phyloP scores from a whole-genome alignment of 2,113 vertebrate genomes.

The Felis catus region DNA sequence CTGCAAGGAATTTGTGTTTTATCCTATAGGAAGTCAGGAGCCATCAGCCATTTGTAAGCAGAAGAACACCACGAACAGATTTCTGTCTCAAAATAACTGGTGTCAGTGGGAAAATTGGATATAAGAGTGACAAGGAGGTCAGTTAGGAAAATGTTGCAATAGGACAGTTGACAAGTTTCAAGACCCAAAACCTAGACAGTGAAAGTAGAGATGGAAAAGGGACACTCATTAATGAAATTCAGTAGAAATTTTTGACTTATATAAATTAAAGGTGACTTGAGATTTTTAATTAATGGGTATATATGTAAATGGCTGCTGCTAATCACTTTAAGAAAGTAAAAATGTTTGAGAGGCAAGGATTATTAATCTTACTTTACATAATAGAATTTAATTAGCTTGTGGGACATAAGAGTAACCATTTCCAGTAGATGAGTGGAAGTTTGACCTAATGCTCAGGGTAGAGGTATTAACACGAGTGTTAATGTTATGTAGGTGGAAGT shows the following conservation, averaged over 20 bases:
- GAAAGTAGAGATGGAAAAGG: background rate
- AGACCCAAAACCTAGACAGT: background rate
- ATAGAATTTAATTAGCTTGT: background rate
- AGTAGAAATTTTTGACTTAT: background rate
- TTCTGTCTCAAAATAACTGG: background rate
- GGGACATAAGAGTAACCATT: background rate
- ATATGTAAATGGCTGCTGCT: background rate
- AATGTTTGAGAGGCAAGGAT: background rate
- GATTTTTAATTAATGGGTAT: background rate
- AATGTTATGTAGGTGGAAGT: background rate
- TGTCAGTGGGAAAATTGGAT: background rate
- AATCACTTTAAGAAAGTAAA: background rate
- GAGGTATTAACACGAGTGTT: background rate
- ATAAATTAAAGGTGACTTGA: background rate
- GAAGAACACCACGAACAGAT: background rate
- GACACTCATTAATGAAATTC: background rate
- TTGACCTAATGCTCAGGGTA: background rate
- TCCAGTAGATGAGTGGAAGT: background rate
- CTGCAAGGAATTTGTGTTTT: background rate
- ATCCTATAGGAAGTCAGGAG: background rate
- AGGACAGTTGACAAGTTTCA: background rate
- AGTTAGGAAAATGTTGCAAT: background rate
- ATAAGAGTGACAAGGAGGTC: background rate
- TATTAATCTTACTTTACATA: background rate
- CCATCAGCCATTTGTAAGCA: background rate